These are phyloP conservation scores for Galerucella calmariensis DNA, from an alignment of 2,888 invertebrate species.

Conservation along the genomic window DNA sequence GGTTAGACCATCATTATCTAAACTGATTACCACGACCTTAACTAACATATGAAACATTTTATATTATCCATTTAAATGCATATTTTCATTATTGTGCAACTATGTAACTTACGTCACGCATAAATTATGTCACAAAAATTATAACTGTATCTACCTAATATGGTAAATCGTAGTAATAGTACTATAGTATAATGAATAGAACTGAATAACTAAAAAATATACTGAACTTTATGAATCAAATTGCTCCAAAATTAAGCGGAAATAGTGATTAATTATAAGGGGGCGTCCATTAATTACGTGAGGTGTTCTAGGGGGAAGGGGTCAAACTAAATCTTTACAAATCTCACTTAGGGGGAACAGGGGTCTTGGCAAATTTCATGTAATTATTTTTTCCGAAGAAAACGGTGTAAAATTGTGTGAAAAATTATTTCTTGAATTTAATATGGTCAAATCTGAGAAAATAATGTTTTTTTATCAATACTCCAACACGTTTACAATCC, in stretches of 20 bases:
- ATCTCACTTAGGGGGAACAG: too few species aligned
- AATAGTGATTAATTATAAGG: background rate
- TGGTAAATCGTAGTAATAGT: background rate
- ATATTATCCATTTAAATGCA: conserved; percentile 11
- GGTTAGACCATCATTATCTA: conserved; percentile 18
- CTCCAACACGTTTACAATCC: too few species aligned
- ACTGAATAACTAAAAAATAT: background rate
- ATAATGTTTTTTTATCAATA: too few species aligned
- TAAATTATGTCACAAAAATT: background rate
- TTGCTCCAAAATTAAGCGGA: background rate
- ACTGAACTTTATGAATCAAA: background rate
- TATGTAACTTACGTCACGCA: background rate
- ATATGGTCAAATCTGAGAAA: too few species aligned
- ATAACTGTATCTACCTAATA: background rate
- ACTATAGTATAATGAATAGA: background rate
- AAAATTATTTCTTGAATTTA: too few species aligned
- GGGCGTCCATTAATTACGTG: too few species aligned
- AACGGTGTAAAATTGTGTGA: too few species aligned
- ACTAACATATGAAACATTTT: conserved; percentile 3
- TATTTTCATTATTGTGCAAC: background rate
- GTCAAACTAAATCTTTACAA: too few species aligned
- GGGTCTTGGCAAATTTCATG: too few species aligned
- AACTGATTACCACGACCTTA: conserved; percentile 17
- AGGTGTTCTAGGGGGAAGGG: too few species aligned
- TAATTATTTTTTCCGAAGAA: too few species aligned